Evolutionary conservation across 2,113 vertebrate genomes (phyloP).

Genomic region (Channa argus): DNA sequence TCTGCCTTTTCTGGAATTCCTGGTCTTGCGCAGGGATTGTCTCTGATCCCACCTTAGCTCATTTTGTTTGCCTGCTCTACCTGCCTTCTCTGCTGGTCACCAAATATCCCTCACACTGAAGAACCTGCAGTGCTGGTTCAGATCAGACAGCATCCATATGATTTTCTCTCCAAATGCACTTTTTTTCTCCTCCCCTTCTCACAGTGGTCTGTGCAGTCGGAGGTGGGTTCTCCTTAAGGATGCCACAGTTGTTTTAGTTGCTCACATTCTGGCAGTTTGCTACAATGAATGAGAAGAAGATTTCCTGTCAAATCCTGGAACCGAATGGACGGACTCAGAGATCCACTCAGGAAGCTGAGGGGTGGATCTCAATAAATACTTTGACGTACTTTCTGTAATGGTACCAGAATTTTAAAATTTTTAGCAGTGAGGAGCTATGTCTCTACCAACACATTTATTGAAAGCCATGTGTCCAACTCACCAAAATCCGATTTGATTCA

Average conservation of each 20-base stretch:
- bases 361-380: too few species aligned
- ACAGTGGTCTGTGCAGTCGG: background rate
- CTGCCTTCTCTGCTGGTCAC: conserved; percentile 7
- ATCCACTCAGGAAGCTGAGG: too few species aligned
- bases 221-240: background rate
- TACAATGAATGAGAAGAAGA: background rate
- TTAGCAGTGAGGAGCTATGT: too few species aligned
- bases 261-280: background rate
- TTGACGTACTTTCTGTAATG: too few species aligned
- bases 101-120: conserved; percentile 15
- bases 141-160: too few species aligned
- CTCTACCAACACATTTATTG: too few species aligned
- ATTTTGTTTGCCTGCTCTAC: background rate
- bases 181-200: background rate
- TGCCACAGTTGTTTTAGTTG: too few species aligned
- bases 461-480: too few species aligned
- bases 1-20: conserved; percentile 46
- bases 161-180: background rate
- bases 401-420: too few species aligned
- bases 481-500: too few species aligned
- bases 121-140: background rate
- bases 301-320: background rate
- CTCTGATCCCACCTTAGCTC: background rate
- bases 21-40: background rate
- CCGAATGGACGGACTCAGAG: too few species aligned